Evolutionary conservation across 1,140 invertebrate genomes (phyloP).

Genomic region (Drosophila saltans): DNA sequence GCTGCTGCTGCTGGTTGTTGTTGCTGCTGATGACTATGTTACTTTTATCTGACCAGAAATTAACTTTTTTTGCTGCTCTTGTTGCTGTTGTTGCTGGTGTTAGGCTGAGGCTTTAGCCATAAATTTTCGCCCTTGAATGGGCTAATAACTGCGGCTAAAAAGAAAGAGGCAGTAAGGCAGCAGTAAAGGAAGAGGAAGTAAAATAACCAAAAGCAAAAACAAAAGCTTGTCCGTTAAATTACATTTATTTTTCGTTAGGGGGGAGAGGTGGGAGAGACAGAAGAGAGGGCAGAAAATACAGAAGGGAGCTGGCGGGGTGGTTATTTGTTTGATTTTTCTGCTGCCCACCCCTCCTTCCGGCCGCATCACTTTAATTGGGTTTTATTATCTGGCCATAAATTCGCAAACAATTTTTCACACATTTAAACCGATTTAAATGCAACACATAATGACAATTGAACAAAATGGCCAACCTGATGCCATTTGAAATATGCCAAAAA

Average conservation of each 20-base stretch:
- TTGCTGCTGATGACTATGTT: constrained; percentile 54
- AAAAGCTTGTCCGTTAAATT: constrained; percentile 12
- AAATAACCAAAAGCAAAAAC: constrained; percentile 17
- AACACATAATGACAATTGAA: constrained; percentile 50
- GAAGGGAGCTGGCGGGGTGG: background rate
- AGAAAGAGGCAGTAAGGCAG: constrained; percentile 5
- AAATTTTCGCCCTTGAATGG: constrained; percentile 55
- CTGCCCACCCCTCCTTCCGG: background rate
- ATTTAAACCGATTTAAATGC: constrained; percentile 57
- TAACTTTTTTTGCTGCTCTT: constrained; percentile 47
- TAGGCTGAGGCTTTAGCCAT: constrained; percentile 35
- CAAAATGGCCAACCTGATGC: constrained; percentile 13
- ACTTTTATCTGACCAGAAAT: constrained; percentile 65
- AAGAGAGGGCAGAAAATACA: background rate
- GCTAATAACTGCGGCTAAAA: constrained; percentile 43
- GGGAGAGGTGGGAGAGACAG: background rate
- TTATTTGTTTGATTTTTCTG: background rate
- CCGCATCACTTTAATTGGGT: constrained; percentile 33
- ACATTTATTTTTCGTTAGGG: background rate
- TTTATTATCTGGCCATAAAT: constrained; percentile 46
- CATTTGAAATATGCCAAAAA: constrained; percentile 6
- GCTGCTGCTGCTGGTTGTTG: background rate
- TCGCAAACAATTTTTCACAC: constrained; percentile 46
- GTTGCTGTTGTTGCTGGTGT: constrained; percentile 20
- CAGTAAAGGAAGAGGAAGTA: constrained; percentile 21